Base-by-base conservation (phyloP, 2,797 vertebrate genomes). In the Sphenopsis melanotis region DNA sequence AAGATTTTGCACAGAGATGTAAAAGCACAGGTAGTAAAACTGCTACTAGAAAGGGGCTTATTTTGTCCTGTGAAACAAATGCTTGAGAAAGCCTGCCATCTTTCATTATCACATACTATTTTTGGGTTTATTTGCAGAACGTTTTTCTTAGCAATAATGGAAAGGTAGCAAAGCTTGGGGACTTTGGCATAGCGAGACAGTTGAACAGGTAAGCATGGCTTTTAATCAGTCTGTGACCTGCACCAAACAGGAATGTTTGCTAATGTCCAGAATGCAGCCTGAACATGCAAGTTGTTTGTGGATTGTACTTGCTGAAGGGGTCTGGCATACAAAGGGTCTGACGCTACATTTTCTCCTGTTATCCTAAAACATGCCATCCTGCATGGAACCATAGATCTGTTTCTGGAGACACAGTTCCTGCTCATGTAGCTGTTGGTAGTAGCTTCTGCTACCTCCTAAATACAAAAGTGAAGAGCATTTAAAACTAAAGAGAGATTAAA, bases 1-100 rank as follows among this genome's bases (percentile, higher is more conserved):
- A 99, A 99, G 97, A 95, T 99, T 87, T 98, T 99, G 66, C 99
- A 99, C 97, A 98, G 99, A 97, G 99, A 99, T 97, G 97, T 99
- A 93, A 99, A 99, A 95, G 57, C 99, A 72, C 99, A 99, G 99
- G 99, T 99, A 98, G 32, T 83, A 79, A 84, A 69, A 79, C 17
- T 46, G 32, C 55, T 49, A 84, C 34, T 34, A 37, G 9, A 66
- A 29, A 80, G 29, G 26, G 9, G 0, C 0, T 72, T n/a, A 19
- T 74, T 93, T 76, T 83, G 12, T 53, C 53, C 13, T 39, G 2
- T 82, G 53, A 84, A 83, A 77, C 66, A 63, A 66, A 55, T 30
- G 27, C 44, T 36, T 42, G 49, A 44, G 60, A 60, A 64, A 12
- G 23, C 59, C 29, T 83, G 32, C 47, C 32, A 2, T 66, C 64